Percentiles rank a stretch among this genome's conserved stretches.
Evolutionary conservation across 1,140 invertebrate genomes (phyloP).

Genomic region (Drosophila takahashii): DNA sequence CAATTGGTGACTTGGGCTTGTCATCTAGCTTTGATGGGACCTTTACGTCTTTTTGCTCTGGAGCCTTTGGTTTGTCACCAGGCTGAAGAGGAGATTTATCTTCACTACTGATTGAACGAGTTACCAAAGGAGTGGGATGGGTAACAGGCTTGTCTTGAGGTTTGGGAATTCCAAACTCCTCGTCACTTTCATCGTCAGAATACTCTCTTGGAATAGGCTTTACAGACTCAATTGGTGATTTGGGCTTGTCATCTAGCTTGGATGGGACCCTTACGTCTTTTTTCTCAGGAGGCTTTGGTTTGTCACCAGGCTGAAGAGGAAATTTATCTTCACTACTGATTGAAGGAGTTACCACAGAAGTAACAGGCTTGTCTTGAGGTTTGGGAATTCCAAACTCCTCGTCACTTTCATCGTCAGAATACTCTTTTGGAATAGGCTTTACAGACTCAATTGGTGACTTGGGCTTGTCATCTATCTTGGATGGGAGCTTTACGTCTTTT

Average conservation of each 20-base stretch:
- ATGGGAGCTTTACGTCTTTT: not conserved
- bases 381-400: too few species aligned
- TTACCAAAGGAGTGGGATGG: not conserved
- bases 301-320: too few species aligned
- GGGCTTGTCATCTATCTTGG: not conserved
- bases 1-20: too few species aligned
- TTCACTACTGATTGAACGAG: not conserved
- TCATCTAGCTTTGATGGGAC: conserved; percentile 3
- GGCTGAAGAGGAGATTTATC: not conserved
- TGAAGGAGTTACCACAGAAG: too few species aligned
- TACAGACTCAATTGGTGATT: too few species aligned
- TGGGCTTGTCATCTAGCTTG: too few species aligned
- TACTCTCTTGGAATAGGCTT: conserved; percentile 9
- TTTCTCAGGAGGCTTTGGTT: not conserved
- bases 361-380: too few species aligned
- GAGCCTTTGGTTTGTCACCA: not conserved
- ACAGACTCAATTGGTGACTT: not conserved
- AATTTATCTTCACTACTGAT: too few species aligned
- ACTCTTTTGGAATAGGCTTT: too few species aligned
- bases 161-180: conserved; percentile 15
- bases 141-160: conserved; percentile 2
- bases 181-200: conserved; percentile 24
- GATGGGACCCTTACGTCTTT: not conserved
- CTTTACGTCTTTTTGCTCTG: conserved; percentile 2
- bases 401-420: too few species aligned